Percentiles rank a stretch among this genome's conserved stretches.
These are phyloP conservation scores for Tragelaphus oryx DNA, from an alignment of 2,797 vertebrate species.

Conservation along the genomic window DNA sequence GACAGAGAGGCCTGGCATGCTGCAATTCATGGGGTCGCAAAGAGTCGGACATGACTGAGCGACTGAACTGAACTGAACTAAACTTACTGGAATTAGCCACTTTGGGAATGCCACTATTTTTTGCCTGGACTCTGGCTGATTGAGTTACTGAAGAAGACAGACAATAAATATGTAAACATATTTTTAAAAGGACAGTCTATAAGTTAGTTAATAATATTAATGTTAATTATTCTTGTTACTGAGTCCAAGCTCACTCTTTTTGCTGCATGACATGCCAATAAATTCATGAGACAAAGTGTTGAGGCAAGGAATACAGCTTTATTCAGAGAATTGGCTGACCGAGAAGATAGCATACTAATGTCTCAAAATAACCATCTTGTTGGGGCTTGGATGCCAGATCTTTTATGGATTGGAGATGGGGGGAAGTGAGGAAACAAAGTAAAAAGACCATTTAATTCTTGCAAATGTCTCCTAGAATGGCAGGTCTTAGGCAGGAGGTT, in stretches of 20 bases:
- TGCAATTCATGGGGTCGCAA: too few relatives aligned
- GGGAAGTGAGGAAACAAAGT: background rate
- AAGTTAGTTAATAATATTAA: background rate
- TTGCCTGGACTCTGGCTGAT: background rate
- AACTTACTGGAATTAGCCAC: background rate
- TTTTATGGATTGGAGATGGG: background rate
- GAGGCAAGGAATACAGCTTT: background rate
- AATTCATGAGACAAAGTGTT: background rate
- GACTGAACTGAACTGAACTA: background rate
- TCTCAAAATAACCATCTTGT: background rate
- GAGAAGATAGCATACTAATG: background rate
- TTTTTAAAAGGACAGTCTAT: background rate
- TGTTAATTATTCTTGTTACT: background rate
- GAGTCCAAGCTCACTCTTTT: background rate
- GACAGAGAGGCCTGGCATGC: too few relatives aligned
- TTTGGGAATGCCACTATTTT: background rate
- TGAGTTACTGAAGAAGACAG: background rate
- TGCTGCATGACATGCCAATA: background rate
- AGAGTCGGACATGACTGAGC: too few relatives aligned
- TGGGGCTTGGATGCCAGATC: background rate
- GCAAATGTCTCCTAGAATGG: background rate
- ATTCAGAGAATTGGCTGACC: background rate
- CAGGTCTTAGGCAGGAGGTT: background rate
- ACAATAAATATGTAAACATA: background rate
- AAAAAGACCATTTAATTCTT: background rate